phyloP scores from a whole-genome alignment of 1,140 invertebrate species.

The Panulirus ornatus region DNA sequence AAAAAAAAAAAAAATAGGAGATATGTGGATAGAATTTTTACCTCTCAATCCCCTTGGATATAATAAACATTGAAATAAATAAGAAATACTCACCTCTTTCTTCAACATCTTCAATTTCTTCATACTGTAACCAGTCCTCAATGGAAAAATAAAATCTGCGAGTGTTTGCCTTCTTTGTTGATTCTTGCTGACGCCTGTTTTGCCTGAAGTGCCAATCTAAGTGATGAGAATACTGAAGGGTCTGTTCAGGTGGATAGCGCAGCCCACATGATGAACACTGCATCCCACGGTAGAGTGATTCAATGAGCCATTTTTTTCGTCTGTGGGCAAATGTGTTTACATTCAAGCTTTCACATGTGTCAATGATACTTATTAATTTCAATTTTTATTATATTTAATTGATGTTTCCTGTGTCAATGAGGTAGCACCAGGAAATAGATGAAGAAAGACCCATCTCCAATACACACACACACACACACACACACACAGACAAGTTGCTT shows the following conservation, averaged over 20 bases:
- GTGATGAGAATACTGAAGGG: constrained; percentile 92
- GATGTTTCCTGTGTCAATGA: too few relatives aligned
- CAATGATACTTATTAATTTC: neutral
- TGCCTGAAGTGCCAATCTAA: constrained; percentile 98
- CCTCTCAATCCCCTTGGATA: too few relatives aligned
- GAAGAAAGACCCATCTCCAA: too few relatives aligned
- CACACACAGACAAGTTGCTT: too few relatives aligned
- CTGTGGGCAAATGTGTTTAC: constrained; percentile 76
- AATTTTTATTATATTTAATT: too few relatives aligned
- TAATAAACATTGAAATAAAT: too few relatives aligned
- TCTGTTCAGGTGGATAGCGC: constrained; percentile 91
- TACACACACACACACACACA: too few relatives aligned
- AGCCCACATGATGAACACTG: constrained; percentile 96
- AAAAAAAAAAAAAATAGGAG: too few relatives aligned
- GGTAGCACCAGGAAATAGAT: too few relatives aligned
- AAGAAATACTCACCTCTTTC: constrained; percentile 86
- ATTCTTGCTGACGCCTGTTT: constrained; percentile 92
- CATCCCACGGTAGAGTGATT: constrained; percentile 89
- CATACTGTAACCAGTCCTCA: constrained; percentile 95
- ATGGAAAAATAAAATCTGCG: constrained; percentile 94
- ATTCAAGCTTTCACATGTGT: neutral
- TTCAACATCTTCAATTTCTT: constrained; percentile 95
- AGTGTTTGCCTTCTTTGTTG: constrained; percentile 88
- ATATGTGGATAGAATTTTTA: too few relatives aligned
- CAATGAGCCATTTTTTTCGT: constrained; percentile 84